Percentiles rank a stretch among this genome's conserved stretches.
These are phyloP conservation scores for Sebastes glaucus DNA, from an alignment of 2,797 vertebrate genomes.

Conservation along the genomic window DNA sequence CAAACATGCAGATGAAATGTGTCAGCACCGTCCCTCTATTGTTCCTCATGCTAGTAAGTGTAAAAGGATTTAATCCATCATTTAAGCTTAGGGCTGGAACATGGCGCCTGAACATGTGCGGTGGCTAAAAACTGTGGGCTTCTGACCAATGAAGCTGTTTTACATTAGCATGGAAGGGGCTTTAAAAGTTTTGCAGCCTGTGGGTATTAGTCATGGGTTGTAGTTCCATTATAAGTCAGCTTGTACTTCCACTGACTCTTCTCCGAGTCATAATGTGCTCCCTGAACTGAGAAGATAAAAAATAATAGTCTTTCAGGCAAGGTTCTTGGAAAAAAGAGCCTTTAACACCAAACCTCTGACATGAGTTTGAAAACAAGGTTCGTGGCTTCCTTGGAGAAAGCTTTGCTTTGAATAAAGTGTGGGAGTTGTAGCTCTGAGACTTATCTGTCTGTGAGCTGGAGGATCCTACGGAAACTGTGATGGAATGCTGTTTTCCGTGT, in stretches of 20 bases:
- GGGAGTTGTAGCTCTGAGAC: conserved; percentile 56
- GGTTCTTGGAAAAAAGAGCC: conserved; percentile 62
- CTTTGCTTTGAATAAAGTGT: conserved; percentile 55
- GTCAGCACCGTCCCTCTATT: conserved; percentile 24
- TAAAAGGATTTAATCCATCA: conserved; percentile 59
- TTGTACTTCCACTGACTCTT: conserved; percentile 81
- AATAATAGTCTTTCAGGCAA: conserved; percentile 79
- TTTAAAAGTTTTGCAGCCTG: conserved; percentile 79
- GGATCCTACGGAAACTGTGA: conserved; percentile 39
- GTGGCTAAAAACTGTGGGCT: conserved; percentile 50
- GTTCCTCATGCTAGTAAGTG: conserved; percentile 21
- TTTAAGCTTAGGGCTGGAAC: conserved; percentile 33
- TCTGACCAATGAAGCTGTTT: conserved; percentile 64
- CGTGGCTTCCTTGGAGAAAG: conserved; percentile 60
- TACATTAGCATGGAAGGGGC: conserved; percentile 66
- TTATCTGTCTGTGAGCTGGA: conserved; percentile 44
- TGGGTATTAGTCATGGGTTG: conserved; percentile 82
- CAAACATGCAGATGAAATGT: conserved; percentile 44
- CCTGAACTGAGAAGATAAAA: conserved; percentile 84
- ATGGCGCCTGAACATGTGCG: conserved; percentile 44
- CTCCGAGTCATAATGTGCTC: conserved; percentile 80
- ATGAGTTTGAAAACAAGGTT: conserved; percentile 69
- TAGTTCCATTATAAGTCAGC: conserved; percentile 83
- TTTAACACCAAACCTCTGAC: conserved; percentile 69
- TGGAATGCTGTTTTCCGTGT: conserved; percentile 25